These are phyloP conservation scores for Brachionus manjavacas DNA, from an alignment of 1,140 invertebrate species.

Conservation along the genomic window DNA sequence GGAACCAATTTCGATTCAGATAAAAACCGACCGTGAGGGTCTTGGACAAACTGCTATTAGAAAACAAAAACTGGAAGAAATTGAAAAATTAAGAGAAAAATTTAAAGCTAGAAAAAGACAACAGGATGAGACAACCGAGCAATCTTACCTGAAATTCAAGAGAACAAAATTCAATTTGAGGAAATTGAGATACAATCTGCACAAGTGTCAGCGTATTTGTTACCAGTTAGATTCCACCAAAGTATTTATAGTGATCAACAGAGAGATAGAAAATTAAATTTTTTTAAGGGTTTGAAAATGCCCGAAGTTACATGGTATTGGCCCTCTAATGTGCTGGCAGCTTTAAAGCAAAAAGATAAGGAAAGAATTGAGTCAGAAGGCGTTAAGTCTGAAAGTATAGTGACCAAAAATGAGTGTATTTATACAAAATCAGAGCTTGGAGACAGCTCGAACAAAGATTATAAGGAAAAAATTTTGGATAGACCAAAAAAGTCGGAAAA, in stretches of 20 bases:
- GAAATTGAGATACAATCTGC: conserved; percentile 13
- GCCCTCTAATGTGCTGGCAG: not conserved
- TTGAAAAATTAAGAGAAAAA: conserved; percentile 14
- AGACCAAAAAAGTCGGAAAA: not conserved
- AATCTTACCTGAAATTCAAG: not conserved
- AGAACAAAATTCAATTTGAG: conserved; percentile 18
- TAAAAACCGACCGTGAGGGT: conserved; percentile 34
- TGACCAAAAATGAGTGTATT: not conserved
- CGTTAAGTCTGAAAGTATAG: not conserved
- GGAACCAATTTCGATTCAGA: conserved; percentile 23
- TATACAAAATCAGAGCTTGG: not conserved
- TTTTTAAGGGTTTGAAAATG: not conserved
- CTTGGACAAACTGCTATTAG: not conserved
- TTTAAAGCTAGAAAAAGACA: not conserved
- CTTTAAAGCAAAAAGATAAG: not conserved
- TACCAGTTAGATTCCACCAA: conserved; percentile 1
- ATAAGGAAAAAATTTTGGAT: not conserved
- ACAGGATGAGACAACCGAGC: not conserved
- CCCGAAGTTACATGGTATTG: conserved; percentile 35
- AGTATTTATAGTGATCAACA: not conserved
- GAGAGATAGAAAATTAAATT: not conserved
- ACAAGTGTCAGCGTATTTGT: conserved; percentile 31
- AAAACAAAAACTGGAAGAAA: conserved; percentile 2
- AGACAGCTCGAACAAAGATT: not conserved
- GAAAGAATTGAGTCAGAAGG: not conserved